A percentile compares a stretch with the other conserved stretches of the same genome.
Evolutionary conservation across 2,113 vertebrate species (phyloP).

Genomic region (Irena cyanogastra): DNA sequence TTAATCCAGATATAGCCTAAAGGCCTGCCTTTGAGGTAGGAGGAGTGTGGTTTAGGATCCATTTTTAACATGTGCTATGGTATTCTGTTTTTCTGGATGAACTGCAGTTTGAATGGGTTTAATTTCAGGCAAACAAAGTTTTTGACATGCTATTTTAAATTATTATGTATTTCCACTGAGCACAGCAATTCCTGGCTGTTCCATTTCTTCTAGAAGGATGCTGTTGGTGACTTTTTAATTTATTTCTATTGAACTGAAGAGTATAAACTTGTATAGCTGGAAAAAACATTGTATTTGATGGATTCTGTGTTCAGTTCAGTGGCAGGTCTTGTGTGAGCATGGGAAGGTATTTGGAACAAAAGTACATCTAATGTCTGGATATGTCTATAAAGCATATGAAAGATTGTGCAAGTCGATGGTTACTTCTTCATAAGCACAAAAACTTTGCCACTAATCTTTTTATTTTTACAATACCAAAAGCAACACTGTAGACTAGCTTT

Average conservation of each 20-base stretch:
- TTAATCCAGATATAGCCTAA: neutral
- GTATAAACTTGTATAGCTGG: neutral
- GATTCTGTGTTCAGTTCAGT: neutral
- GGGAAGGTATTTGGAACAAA: neutral
- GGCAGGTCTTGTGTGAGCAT: neutral
- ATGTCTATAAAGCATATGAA: neutral
- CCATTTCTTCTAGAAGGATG: neutral
- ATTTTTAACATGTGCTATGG: neutral
- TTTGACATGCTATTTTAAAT: neutral
- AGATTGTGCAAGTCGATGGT: neutral
- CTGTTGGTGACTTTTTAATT: neutral
- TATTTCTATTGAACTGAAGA: neutral
- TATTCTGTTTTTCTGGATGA: neutral
- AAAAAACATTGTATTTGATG: neutral
- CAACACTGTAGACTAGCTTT: neutral
- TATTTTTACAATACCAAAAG: neutral
- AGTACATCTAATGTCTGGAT: neutral
- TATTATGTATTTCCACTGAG: neutral
- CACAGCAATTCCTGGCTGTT: neutral
- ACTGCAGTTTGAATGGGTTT: neutral
- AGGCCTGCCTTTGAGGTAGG: neutral
- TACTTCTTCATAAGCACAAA: neutral
- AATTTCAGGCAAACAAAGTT: neutral
- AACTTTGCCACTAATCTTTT: neutral
- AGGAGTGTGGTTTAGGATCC: neutral